Percentiles rank a stretch among this genome's conserved stretches.
Evolutionary conservation across 2,113 vertebrate species (phyloP).

Genomic region (Choloepus hoffmanni): DNA sequence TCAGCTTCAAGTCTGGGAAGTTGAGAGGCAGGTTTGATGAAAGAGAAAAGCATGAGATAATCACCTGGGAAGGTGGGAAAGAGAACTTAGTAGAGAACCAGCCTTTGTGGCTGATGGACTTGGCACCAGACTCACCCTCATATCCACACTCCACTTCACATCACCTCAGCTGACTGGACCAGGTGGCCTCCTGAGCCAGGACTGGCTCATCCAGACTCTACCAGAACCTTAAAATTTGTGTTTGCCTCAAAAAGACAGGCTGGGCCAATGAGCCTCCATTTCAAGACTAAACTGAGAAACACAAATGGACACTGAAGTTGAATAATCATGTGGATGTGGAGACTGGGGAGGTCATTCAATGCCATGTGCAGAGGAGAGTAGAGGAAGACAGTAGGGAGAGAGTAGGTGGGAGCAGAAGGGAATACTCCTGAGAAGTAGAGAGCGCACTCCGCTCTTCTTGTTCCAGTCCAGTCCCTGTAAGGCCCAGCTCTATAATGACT

Average conservation of each 20-base stretch:
- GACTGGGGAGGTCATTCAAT: neutral
- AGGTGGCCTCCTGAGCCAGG: neutral
- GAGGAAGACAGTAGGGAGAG: neutral
- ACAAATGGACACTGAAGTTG: neutral
- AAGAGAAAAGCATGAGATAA: neutral
- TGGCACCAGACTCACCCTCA: neutral
- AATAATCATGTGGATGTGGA: neutral
- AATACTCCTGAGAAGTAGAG: neutral
- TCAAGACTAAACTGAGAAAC: conserved; percentile 4
- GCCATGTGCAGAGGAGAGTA: neutral
- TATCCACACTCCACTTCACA: too few species aligned
- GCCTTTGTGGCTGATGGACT: rapidly evolving
- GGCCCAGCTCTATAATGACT: neutral
- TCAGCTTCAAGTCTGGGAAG: neutral
- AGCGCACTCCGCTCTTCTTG: neutral
- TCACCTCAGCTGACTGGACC: neutral
- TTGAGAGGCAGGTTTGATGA: neutral
- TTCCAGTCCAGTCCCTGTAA: neutral
- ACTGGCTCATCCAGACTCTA: neutral
- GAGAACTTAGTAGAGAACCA: neutral
- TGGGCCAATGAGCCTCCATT: neutral
- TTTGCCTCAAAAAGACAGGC: neutral
- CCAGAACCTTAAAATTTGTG: neutral
- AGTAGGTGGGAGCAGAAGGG: neutral
- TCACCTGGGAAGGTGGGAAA: neutral